phyloP scores from a whole-genome alignment of 2,888 invertebrate genomes.

The Eutolmus rufibarbis region DNA sequence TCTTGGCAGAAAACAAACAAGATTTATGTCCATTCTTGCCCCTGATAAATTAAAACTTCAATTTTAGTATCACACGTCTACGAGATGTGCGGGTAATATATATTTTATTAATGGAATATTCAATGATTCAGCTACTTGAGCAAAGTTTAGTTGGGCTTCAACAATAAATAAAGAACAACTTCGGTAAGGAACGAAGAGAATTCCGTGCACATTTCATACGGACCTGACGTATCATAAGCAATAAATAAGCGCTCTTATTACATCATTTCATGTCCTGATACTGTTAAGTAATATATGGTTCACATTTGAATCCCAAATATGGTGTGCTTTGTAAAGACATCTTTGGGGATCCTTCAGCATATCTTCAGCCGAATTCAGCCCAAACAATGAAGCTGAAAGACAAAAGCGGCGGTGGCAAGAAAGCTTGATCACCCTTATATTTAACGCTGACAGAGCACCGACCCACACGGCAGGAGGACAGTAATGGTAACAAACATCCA shows the following conservation, averaged over 20 bases:
- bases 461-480: not conserved
- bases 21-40: not conserved
- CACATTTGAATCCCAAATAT: constrained; percentile 45
- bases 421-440: constrained; percentile 25
- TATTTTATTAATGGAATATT: constrained; percentile 26
- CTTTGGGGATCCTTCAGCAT: not conserved
- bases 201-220: constrained; percentile 16
- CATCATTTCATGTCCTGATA: constrained; percentile 43
- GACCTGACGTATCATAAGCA: constrained; percentile 30
- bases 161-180: not conserved
- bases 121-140: not conserved
- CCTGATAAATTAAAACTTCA: not conserved
- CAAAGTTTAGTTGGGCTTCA: not conserved
- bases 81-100: not conserved
- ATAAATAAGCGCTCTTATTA: constrained; percentile 44
- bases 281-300: constrained; percentile 46
- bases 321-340: not conserved
- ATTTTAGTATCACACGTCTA: not conserved
- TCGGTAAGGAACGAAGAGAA: not conserved
- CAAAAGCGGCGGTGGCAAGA: constrained; percentile 16
- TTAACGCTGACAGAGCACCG: not conserved
- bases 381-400: not conserved
- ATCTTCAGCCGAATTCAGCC: constrained; percentile 14
- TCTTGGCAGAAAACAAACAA: not conserved
- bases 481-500: constrained; percentile 26